phyloP scores from a whole-genome alignment of 2,113 vertebrate species.

The Bubo blakistoni region DNA sequence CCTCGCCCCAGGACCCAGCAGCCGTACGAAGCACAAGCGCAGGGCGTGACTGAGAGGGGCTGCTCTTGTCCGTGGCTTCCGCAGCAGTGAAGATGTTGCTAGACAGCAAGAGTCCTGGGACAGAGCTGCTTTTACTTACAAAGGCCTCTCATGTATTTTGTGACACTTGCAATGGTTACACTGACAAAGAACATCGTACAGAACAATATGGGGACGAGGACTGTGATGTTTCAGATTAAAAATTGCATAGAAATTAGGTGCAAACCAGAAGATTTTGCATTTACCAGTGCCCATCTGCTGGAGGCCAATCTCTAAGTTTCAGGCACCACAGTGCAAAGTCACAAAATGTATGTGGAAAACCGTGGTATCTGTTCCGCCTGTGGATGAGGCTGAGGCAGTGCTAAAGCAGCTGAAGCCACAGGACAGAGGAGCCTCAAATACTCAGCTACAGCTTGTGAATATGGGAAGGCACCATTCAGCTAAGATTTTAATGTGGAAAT shows the following conservation, averaged over 20 bases:
- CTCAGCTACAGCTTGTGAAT: not conserved
- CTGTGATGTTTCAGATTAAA: not conserved
- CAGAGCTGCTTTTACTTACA: not conserved
- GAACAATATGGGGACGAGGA: not conserved
- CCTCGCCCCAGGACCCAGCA: not conserved
- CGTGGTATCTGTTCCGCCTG: not conserved
- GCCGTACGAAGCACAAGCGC: fast-evolving
- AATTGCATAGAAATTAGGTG: not conserved
- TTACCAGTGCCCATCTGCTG: not conserved
- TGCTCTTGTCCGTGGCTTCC: not conserved
- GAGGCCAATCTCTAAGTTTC: not conserved
- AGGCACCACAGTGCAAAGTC: not conserved
- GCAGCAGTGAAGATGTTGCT: not conserved
- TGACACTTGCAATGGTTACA: not conserved
- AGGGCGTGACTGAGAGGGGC: not conserved
- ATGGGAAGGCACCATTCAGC: not conserved
- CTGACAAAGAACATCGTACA: not conserved
- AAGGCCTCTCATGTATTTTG: not conserved
- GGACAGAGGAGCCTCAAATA: not conserved
- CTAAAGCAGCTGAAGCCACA: not conserved
- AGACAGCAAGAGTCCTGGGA: not conserved
- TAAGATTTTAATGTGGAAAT: not conserved
- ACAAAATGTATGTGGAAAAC: not conserved
- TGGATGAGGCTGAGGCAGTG: not conserved
- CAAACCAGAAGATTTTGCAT: not conserved